Conservation (phyloP, 2,113 vertebrate genomes). For the Hemiprocne comata region DNA sequence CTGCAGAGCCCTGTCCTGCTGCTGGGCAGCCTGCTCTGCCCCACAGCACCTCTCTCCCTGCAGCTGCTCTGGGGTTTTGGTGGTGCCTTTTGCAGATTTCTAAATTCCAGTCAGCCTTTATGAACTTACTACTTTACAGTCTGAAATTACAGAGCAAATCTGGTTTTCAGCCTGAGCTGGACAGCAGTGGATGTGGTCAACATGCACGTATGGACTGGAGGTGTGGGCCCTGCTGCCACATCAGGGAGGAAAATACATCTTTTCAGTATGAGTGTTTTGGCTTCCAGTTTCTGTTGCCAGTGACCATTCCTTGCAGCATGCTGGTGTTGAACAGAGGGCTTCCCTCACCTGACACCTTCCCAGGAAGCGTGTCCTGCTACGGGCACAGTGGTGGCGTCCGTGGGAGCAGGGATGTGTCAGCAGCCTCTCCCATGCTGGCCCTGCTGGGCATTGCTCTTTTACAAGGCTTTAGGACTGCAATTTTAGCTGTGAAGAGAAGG, state of each 20-base stretch:
- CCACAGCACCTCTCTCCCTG: rapidly evolving
- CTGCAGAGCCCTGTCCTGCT: not conserved
- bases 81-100: not conserved
- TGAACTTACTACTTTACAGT: not conserved
- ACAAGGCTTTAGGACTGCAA: rapidly evolving
- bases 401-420: rapidly evolving
- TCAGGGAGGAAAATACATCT: not conserved
- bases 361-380: rapidly evolving
- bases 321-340: rapidly evolving
- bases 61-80: rapidly evolving
- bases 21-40: no score
- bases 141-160: not conserved
- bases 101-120: not conserved
- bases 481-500: rapidly evolving
- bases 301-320: not conserved
- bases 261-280: rapidly evolving
- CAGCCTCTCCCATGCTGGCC: rapidly evolving
- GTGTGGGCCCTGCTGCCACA: rapidly evolving
- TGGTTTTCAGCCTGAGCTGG: not conserved
- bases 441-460: rapidly evolving
- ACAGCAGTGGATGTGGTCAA: rapidly evolving
- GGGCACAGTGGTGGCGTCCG: rapidly evolving
- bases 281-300: not conserved
- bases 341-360: rapidly evolving
- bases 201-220: rapidly evolving